Evolutionary conservation across 64 coral and sea anemone genomes (phyloP), one percentile per base, ranked within the genome.

Genomic region (Pocillopora verrucosa): DNA sequence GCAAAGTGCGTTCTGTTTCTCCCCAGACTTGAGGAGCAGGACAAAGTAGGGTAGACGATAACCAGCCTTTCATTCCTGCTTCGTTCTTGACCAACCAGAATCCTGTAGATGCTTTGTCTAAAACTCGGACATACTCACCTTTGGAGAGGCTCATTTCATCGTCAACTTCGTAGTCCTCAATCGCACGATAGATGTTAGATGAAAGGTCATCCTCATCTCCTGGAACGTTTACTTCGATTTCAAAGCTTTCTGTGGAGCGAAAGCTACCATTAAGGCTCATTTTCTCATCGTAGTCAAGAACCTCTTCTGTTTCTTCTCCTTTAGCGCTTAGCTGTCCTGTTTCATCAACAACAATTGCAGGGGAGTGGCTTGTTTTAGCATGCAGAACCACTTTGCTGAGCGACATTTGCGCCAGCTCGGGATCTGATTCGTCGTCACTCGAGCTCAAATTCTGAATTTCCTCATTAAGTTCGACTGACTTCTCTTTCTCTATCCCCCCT

Each of bases 51-150:
- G 72, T 90, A 2, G 95, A 89, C 22, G 76, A 88, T 5, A 82
- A 76, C 94, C 94, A 96, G 11, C 81, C 86, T 75, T 92, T 82
- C 24, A 87, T 34, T 16, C 83, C 83, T 2, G 68, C 51, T 65
- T 37, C 22, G 5, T 64, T 93, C 57, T 69, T 89, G 2, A 96
- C 91, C 14, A 92, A 51, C 75, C 83, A 92, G 74, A 63, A 92
- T 13, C 90, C 90, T 1, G 75, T 87, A 1, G 84, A 76, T 13
- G 82, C 51, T 34, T 72, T 79, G 13, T 92, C 90, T 34, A 92
- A 51, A 16, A 92, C 82, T 70, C 79, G 30, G 10, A 92, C 83
- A 72, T 56, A 59, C 19, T 77, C 84, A 14, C 84, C 90, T 26
- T 87, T 70, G 37, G 30, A 12, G 19, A 92, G 86, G 36, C 58